Conservation (phyloP, 2,797 vertebrate species). For the Poeciliopsis turneri region DNA sequence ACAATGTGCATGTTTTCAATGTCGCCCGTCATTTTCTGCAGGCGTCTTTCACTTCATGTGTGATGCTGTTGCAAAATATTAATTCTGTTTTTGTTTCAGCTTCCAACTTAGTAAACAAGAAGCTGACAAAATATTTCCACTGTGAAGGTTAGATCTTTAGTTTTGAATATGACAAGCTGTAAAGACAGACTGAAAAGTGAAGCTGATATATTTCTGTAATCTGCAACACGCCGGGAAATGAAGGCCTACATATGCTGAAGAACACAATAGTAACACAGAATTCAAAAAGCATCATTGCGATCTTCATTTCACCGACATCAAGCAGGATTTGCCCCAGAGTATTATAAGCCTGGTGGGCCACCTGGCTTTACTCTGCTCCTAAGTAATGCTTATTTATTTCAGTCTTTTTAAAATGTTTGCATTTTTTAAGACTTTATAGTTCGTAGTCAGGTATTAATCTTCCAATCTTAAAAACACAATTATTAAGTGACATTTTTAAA, state of each 20-base stretch:
- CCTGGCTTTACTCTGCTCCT: too few species aligned
- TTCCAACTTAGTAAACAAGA: not conserved
- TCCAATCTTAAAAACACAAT: too few species aligned
- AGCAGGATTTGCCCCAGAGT: too few species aligned
- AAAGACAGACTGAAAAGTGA: not conserved
- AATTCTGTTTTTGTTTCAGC: not conserved
- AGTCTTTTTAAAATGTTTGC: too few species aligned
- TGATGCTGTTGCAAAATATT: not conserved
- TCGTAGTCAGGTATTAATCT: too few species aligned
- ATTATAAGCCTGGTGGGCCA: too few species aligned
- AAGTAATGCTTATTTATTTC: too few species aligned
- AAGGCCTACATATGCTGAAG: not conserved
- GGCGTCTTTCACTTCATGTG: not conserved
- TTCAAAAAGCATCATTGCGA: not conserved
- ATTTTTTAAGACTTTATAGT: too few species aligned
- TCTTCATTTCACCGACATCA: not conserved
- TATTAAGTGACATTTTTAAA: too few species aligned
- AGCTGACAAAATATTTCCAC: not conserved
- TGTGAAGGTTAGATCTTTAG: not conserved
- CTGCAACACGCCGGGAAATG: not conserved
- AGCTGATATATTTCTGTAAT: not conserved
- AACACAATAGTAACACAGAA: not conserved
- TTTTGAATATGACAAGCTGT: not conserved
- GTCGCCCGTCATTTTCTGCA: constrained; percentile 2
- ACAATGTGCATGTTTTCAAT: not conserved